Base-by-base conservation (phyloP, 1,140 invertebrate species). In the Anastrepha obliqua region DNA sequence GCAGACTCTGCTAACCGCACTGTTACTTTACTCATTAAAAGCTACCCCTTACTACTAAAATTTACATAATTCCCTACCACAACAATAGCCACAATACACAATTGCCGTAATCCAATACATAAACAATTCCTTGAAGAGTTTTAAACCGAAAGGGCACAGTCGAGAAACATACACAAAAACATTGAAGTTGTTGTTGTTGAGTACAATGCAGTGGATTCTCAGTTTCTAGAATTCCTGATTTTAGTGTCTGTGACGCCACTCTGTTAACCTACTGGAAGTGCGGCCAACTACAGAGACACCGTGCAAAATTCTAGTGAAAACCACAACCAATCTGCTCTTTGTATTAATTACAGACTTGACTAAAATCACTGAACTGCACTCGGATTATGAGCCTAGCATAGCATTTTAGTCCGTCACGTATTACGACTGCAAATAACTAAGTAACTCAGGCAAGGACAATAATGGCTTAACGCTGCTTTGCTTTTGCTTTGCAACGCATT, bases 121-220 rank as follows among this genome's bases (percentile, higher is more conserved):
- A 51, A 81, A 81, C 74, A 81, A 81, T 81, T 81, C 74, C 42
- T 5, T 81, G 74, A 81, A 81, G n/a, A 55, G 74, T 15, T 3
- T 9, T 5, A 6, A 2, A 81, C 17, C 17, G 47, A 51, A 55
- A 11, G 8, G n/a, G 17, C 47, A 29, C 8, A 44, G 47, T 51
- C 13, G 47, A 17, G 67, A 6, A 29, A 20, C 2, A 74, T 11
- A 44, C 13, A 44, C 3, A 3, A 39, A 15, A 13, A 74, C 42
- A 74, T 47, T 74, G 67, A 42, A 44, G 42, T 8, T 58, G 55
- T 58, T 13, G 7, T 17, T 62, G 4, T 62, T n/a, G 5, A 62
- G 4, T 39, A 2, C 39, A 74, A 74, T 74, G 60, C 60, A 5
- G 15, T 13, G 15, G 51, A 7, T 47, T 81, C 6, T 55, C 6